Percentiles rank a stretch among this genome's conserved stretches.
Evolutionary conservation across 2,888 invertebrate species (phyloP).

Genomic region (Mesorhabditis sp.): DNA sequence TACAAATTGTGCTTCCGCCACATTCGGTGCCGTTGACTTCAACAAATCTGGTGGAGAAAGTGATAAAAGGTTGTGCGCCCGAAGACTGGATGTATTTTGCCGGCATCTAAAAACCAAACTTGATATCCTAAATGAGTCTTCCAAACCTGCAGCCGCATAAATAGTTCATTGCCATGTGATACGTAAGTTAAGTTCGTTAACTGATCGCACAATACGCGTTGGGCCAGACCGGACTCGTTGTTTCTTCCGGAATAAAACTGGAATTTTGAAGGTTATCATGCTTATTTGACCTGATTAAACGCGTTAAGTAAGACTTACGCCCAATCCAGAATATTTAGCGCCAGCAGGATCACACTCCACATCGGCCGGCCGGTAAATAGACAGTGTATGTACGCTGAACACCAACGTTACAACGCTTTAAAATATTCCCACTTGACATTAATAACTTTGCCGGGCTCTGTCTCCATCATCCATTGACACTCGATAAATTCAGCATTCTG

Average conservation of each 20-base stretch:
- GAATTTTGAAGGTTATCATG: neutral
- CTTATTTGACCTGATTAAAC: neutral
- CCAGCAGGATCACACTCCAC: neutral
- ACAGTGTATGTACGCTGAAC: neutral
- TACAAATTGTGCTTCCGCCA: conserved; percentile 23
- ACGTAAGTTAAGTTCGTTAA: neutral
- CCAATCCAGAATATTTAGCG: neutral
- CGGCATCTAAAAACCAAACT: neutral
- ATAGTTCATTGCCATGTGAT: neutral
- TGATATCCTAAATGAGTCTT: neutral
- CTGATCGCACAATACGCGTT: neutral
- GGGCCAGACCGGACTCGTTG: neutral
- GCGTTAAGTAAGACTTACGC: neutral
- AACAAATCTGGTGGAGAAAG: conserved; percentile 20
- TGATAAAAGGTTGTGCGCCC: conserved; percentile 18
- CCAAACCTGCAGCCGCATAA: neutral
- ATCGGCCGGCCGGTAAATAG: neutral
- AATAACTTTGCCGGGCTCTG: conserved; percentile 27
- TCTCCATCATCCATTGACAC: conserved; percentile 42
- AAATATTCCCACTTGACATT: too few species aligned
- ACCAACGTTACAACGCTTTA: too few species aligned
- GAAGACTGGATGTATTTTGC: neutral
- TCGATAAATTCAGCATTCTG: conserved; percentile 26
- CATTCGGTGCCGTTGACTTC: conserved; percentile 24
- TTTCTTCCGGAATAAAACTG: conserved; percentile 1